Conservation (phyloP, 2,113 vertebrate species). For the Ciconia boyciana region DNA sequence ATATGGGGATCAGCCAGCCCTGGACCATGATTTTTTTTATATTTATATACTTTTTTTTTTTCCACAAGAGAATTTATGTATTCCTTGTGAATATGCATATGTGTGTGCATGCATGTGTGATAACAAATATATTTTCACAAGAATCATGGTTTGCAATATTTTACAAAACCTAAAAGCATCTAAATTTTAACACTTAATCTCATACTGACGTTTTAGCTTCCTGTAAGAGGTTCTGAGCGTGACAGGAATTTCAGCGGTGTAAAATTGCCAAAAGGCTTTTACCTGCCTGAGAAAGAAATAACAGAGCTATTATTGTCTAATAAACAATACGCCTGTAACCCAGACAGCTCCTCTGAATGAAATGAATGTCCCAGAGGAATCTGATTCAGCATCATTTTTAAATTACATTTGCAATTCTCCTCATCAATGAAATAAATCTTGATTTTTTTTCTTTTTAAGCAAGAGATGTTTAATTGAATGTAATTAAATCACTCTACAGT, state of each 20-base stretch:
- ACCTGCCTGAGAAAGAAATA: constrained; percentile 26
- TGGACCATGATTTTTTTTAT: background rate
- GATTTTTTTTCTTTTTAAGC: background rate
- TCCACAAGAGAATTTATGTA: background rate
- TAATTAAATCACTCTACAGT: constrained; percentile 36
- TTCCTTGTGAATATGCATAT: background rate
- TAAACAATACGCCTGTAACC: constrained; percentile 3
- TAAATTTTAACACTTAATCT: constrained; percentile 22
- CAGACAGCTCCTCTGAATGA: background rate
- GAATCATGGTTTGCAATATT: background rate
- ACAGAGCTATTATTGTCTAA: constrained; percentile 24
- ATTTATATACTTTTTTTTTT: background rate
- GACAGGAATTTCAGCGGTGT: constrained; percentile 1
- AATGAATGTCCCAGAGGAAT: background rate
- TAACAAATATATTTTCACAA: background rate
- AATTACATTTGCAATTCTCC: background rate
- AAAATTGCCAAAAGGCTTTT: constrained; percentile 17
- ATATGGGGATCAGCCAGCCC: background rate
- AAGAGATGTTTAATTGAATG: background rate
- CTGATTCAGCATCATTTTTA: background rate
- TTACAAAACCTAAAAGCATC: background rate
- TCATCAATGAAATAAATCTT: background rate
- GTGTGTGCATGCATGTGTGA: too few relatives aligned
- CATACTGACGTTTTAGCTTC: background rate
- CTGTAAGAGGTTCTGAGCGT: background rate